Evolutionary conservation across 2,888 invertebrate species (phyloP).

Genomic region (Polyommatus iphigenia): DNA sequence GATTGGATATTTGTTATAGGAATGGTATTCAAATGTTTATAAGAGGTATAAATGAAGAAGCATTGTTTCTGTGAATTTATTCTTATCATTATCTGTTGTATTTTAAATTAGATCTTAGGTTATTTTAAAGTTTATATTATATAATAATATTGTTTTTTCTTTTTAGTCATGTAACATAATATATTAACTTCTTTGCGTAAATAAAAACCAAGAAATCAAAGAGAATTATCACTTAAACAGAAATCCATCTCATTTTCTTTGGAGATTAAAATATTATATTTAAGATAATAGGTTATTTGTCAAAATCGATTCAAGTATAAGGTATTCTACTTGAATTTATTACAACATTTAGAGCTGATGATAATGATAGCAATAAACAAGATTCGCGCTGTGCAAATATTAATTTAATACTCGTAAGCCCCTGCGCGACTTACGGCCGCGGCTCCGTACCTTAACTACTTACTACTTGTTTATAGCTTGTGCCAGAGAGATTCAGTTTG

Average conservation of each 20-base stretch:
- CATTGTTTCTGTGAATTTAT: background rate
- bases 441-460: background rate
- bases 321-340: background rate
- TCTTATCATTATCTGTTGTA: background rate
- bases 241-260: too few species aligned
- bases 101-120: background rate
- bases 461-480: background rate
- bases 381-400: slow-evolving; percentile 6
- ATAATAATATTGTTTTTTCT: too few species aligned
- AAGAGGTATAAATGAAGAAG: background rate
- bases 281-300: too few species aligned
- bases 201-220: too few species aligned
- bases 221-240: too few species aligned
- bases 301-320: too few species aligned
- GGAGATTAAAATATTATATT: too few species aligned
- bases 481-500: background rate
- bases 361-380: background rate
- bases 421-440: background rate
- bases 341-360: background rate
- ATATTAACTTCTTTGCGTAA: background rate
- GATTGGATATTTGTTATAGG: background rate
- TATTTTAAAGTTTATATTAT: too few species aligned
- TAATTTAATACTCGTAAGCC: background rate
- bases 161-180: background rate
- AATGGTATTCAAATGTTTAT: background rate